A percentile compares a stretch with the other conserved stretches of the same genome.
Conservation (phyloP, 2,888 invertebrate genomes). For the Dicranocentrus wangi region DNA sequence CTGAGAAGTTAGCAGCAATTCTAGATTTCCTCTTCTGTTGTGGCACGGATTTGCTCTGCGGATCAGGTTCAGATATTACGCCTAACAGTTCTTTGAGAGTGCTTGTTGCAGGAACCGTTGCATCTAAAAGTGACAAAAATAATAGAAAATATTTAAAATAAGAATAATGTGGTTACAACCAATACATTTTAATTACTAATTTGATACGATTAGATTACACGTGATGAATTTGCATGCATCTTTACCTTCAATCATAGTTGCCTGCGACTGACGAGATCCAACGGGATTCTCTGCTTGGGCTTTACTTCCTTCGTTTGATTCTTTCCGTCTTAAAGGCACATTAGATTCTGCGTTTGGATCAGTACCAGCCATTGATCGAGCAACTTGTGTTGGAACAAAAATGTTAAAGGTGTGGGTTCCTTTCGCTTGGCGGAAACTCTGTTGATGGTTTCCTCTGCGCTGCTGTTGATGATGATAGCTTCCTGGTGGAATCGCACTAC, state of each 20-base stretch:
- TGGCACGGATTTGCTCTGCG: constrained; percentile 34
- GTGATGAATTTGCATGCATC: too few species aligned
- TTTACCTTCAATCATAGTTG: too few species aligned
- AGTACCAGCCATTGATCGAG: constrained; percentile 47
- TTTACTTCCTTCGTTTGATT: neutral
- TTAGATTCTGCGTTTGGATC: constrained; percentile 20
- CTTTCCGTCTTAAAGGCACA: neutral
- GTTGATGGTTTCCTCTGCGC: neutral
- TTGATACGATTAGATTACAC: neutral
- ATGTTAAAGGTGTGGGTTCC: constrained; percentile 16
- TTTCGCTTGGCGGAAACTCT: neutral
- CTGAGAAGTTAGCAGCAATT: constrained; percentile 59
- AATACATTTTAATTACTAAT: neutral
- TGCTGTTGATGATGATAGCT: neutral
- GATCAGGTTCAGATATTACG: neutral
- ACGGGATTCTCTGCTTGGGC: too few species aligned
- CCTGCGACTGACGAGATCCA: too few species aligned
- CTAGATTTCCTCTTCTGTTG: constrained; percentile 48
- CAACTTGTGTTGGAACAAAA: constrained; percentile 60
- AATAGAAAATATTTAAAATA: neutral
- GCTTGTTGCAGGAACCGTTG: constrained; percentile 10
- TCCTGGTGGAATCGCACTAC: neutral
- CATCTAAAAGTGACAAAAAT: constrained; percentile 10
- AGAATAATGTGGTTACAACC: neutral
- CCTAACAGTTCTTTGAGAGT: constrained; percentile 48